Evolutionary conservation across 2,888 invertebrate species (phyloP).

Genomic region (Caenorhabditis zanzibari): DNA sequence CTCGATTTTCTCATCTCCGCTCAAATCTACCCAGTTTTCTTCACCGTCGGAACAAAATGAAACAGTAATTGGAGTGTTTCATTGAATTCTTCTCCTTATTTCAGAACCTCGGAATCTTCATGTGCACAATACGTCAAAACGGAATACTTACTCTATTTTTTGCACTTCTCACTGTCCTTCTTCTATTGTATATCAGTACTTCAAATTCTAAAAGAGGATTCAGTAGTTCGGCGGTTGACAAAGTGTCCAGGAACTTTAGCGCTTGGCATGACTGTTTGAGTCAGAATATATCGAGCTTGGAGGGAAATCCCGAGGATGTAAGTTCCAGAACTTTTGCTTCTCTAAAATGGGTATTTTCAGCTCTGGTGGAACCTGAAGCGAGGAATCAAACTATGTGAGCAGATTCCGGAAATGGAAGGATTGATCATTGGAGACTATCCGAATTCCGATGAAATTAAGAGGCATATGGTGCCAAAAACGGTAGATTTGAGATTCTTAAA

Average conservation of each 20-base stretch:
- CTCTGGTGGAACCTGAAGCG: conserved; percentile 52
- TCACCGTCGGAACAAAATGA: too few relatives aligned
- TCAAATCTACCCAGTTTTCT: too few relatives aligned
- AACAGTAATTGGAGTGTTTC: too few relatives aligned
- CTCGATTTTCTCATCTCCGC: too few relatives aligned
- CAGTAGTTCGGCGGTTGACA: conserved; percentile 18
- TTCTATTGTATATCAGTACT: conserved; percentile 39
- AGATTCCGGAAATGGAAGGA: conserved; percentile 36
- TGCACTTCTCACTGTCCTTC: conserved; percentile 11
- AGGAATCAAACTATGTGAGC: conserved; percentile 49
- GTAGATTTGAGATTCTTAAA: background rate
- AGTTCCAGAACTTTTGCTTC: too few relatives aligned
- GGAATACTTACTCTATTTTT: conserved; percentile 15
- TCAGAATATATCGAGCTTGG: conserved; percentile 20
- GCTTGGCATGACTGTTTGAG: conserved; percentile 53
- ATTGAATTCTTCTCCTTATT: background rate
- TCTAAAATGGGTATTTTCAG: too few relatives aligned
- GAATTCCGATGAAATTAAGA: conserved; percentile 66
- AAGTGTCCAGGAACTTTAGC: conserved; percentile 29
- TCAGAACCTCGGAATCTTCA: background rate
- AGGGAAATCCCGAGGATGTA: conserved; percentile 42
- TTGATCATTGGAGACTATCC: conserved; percentile 48
- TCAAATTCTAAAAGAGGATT: conserved; percentile 7
- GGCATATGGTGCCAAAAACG: conserved; percentile 61
- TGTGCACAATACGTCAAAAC: conserved; percentile 26